Percentiles rank a stretch among this genome's conserved stretches.
phyloP scores from a whole-genome alignment of 2,888 invertebrate genomes.

The Lacanobia oleracea region DNA sequence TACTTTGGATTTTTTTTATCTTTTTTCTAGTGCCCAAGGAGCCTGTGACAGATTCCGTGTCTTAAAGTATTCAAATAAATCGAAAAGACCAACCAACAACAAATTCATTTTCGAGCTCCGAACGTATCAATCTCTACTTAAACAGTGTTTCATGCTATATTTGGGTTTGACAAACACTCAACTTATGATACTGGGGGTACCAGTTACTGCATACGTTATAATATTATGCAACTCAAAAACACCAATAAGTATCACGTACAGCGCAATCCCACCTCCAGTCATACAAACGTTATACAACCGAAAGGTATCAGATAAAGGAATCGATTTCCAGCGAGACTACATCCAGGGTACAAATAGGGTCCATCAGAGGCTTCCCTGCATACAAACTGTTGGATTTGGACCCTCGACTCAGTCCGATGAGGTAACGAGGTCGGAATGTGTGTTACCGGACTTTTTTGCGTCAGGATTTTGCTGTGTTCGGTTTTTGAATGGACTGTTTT shows the following conservation, averaged over 20 bases:
- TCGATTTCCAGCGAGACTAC: slow-evolving; percentile 66
- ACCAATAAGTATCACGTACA: slow-evolving; percentile 1
- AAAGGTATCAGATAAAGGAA: slow-evolving; percentile 68
- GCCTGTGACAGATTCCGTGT: too few species aligned
- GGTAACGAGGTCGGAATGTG: slow-evolving; percentile 67
- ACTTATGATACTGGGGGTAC: background rate
- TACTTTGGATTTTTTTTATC: background rate
- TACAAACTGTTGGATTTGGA: slow-evolving; percentile 75
- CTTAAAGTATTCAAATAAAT: too few species aligned
- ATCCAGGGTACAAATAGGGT: slow-evolving; percentile 74
- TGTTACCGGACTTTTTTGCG: slow-evolving; percentile 34
- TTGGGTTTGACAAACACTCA: too few species aligned
- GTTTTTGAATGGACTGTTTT: slow-evolving; percentile 1
- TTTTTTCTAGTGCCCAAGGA: too few species aligned
- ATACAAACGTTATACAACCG: slow-evolving; percentile 57
- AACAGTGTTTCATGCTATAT: too few species aligned
- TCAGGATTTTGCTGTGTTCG: slow-evolving; percentile 18
- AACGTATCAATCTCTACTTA: too few species aligned
- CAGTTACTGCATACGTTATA: background rate
- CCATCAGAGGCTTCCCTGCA: slow-evolving; percentile 66
- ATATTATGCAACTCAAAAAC: background rate
- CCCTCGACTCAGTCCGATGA: slow-evolving; percentile 49
- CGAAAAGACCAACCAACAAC: too few species aligned
- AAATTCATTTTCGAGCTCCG: too few species aligned
- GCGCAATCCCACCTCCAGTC: slow-evolving; percentile 40